Conservation (phyloP, 2,888 invertebrate species). For the Chymomyza procnemis region DNA sequence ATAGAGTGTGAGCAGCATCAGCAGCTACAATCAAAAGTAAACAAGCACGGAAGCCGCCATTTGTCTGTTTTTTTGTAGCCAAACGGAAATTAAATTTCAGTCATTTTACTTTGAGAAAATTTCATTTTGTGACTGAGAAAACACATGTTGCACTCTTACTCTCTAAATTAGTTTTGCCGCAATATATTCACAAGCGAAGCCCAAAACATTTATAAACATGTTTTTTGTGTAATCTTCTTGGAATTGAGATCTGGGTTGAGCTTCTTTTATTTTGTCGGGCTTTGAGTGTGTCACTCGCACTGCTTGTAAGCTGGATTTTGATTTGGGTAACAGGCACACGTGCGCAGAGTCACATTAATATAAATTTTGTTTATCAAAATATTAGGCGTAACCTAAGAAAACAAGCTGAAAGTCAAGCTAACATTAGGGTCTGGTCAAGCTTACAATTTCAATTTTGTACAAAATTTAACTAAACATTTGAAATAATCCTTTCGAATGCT, state of each 20-base stretch:
- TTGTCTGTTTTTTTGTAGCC: conserved; percentile 25
- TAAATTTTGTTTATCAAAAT: background rate
- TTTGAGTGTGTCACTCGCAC: background rate
- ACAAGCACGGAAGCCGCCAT: conserved; percentile 6
- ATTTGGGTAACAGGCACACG: conserved; percentile 39
- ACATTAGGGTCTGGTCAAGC: background rate
- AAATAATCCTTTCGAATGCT: too few species aligned
- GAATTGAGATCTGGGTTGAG: conserved; percentile 9
- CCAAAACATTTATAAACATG: background rate
- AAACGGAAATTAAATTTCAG: conserved; percentile 64
- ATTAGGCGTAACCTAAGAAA: background rate
- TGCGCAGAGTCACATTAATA: background rate
- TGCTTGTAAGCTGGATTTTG: conserved; percentile 9
- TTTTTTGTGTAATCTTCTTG: background rate
- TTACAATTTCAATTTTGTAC: too few species aligned
- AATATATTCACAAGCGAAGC: conserved; percentile 4
- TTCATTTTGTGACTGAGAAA: conserved; percentile 6
- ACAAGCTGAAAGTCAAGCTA: background rate
- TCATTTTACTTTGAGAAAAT: conserved; percentile 14
- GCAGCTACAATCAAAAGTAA: conserved; percentile 4
- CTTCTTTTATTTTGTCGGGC: background rate
- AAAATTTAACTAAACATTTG: too few species aligned
- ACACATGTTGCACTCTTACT: conserved; percentile 41
- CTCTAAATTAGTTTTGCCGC: conserved; percentile 28
- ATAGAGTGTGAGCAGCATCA: background rate